Base-by-base conservation (phyloP, 1,140 invertebrate genomes). In the Drusus annulatus region DNA sequence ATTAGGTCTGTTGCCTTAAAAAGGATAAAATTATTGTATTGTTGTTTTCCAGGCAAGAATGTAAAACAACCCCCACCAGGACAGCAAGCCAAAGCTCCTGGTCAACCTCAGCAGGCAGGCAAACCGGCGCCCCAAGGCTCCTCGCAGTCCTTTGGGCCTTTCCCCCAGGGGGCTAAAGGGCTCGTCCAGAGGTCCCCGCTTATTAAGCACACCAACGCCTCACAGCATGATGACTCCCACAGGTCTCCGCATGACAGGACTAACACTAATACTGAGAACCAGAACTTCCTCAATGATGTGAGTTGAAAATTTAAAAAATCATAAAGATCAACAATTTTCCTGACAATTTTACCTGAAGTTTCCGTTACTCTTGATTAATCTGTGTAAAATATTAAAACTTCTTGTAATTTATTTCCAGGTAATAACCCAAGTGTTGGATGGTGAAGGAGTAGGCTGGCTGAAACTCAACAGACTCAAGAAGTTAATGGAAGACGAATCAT, bases 401-500 rank as follows among this genome's bases (percentile, higher is more conserved):
- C 28, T 28, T 45, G 17, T 2, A 21, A 50, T 71, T 71, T 50
- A 3, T 58, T 86, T 87, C 82, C 90, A 98, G 93, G 92, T 98
- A 31, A 94, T 98, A 10, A 96, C 93, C 85, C 95, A 96, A 90
- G 96, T 99, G 4, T 86, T 99, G 63, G 95, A 96, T 62, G 99
- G 98, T 10, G 97, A 99, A 90, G 98, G 98, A 2, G 94, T 99
- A 16, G 97, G 98, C 50, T 99, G 98, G 97, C 90, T 99, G 19
- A 98, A 99, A 88, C 88, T 98, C 6, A 98, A 96, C 86, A 93
- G 98, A 50, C 90, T 99, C 19, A 98, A 97, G 85, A 98, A 98
- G 86, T 89, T 99, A 5, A 98, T 99, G 97, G 98, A 99, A 88
- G 98, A 99, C 89, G 99, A 99, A 90, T 99, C 96, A 75, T 98